phyloP scores from a whole-genome alignment of 2,888 invertebrate species.

The Agelastica alni region DNA sequence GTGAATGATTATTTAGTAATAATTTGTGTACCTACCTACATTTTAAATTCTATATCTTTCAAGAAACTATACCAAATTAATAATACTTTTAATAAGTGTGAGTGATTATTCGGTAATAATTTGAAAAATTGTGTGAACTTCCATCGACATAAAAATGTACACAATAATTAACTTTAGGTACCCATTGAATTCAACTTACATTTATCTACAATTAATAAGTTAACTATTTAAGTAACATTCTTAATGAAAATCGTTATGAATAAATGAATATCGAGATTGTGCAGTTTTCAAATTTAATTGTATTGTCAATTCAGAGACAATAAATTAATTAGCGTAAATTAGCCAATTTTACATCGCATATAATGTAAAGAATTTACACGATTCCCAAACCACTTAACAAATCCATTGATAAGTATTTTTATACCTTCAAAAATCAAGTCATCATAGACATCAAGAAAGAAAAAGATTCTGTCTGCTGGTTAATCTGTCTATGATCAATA shows the following conservation, averaged over 20 bases:
- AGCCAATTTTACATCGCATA: background rate
- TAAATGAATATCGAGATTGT: conserved; percentile 7
- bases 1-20: too few relatives aligned
- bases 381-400: background rate
- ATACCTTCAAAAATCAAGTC: conserved; percentile 8
- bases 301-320: background rate
- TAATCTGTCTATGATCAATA: conserved; percentile 28
- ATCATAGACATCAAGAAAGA: conserved; percentile 3
- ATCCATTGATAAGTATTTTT: conserved; percentile 4
- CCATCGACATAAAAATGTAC: too few relatives aligned
- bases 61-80: too few relatives aligned
- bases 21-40: too few relatives aligned
- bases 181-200: too few relatives aligned
- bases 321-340: background rate
- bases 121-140: too few relatives aligned
- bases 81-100: too few relatives aligned
- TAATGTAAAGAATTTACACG: background rate
- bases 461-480: background rate
- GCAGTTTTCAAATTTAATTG: conserved; percentile 2
- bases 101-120: too few relatives aligned
- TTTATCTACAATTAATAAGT: too few relatives aligned
- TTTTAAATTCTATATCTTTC: too few relatives aligned
- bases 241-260: conserved; percentile 19
- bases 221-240: conserved; percentile 11
- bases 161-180: too few relatives aligned